Base-by-base conservation (phyloP, 2,797 vertebrate genomes). In the Anguilla anguilla region DNA sequence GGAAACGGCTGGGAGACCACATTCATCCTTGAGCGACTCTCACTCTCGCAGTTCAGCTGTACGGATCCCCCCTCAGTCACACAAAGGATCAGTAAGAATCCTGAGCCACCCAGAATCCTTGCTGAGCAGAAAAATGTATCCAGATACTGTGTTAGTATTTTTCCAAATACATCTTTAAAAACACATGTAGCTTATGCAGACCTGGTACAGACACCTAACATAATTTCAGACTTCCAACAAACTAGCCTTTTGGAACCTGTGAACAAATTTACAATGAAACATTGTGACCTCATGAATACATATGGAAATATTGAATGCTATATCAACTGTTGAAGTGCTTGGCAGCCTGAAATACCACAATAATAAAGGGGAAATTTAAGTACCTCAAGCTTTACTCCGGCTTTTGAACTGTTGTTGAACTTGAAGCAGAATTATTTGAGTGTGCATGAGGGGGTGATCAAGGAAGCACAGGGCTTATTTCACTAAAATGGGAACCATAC, bases 1-100 rank as follows among this genome's bases (percentile, higher is more conserved):
- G 59, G 84, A 85, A 85, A 85, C 84, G 59, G 55, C 84, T 85
- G 57, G 84, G 59, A 85, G 84, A 19, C 84, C 55, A 67, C 31
- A 85, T 85, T 43, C 19, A 46, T 22, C 84, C 59, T 25, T 25
- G 57, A 51, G 25, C 74, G 35, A 46, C n/a, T 51, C 79, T 82
- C 79, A n/a, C 43, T 49, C 43, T 82, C 2, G 43, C 79, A 25
- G 79, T 17, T n/a, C 46, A 82, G 79, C 79, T 51, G 43, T n/a
- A n/a, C 22, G 10, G 22, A 82, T 82, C 79, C 79, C 79, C 74
- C 22, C 79, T 82, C 79, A 51, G 43, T 10, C 79, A n/a, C 43
- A 82, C 46, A 51, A 49, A 51, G 79, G 79, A 82, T 9, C 46
- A 82, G 22, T 22, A 25, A 10, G 64, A 10, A n/a, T 31, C 6